Evolutionary conservation across 1,140 invertebrate species (phyloP).

Genomic region (Parasteatoda tepidariorum): DNA sequence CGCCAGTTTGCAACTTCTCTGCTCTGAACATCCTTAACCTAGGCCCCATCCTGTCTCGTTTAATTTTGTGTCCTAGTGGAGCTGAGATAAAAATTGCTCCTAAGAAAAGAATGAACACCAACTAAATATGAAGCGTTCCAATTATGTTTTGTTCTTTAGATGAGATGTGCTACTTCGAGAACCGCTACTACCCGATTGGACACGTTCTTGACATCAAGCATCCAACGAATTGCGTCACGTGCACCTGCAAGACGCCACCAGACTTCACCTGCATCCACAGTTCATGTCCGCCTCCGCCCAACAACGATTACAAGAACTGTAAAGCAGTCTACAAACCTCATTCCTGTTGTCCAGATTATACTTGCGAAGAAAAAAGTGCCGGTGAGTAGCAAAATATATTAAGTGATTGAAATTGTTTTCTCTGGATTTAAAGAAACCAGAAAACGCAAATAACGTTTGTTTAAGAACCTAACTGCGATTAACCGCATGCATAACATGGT

Average conservation of each 20-base stretch:
- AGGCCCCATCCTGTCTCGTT: too few species aligned
- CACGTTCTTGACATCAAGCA: conserved; percentile 57
- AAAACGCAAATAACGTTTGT: too few species aligned
- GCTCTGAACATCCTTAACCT: too few species aligned
- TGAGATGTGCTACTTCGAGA: conserved; percentile 59
- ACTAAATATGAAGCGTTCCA: too few species aligned
- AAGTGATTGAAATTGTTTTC: neutral
- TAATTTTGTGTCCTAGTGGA: too few species aligned
- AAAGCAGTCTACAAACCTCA: conserved; percentile 49
- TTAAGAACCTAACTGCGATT: too few species aligned
- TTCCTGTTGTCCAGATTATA: conserved; percentile 58
- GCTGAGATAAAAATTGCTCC: too few species aligned
- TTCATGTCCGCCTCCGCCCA: conserved; percentile 56
- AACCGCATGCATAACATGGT: too few species aligned
- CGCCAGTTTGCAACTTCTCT: too few species aligned
- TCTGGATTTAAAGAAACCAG: neutral
- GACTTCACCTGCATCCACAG: conserved; percentile 63
- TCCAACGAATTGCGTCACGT: conserved; percentile 61
- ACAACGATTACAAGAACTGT: conserved; percentile 60
- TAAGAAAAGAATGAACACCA: too few species aligned
- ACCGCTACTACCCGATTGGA: conserved; percentile 48
- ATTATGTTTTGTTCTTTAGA: too few species aligned
- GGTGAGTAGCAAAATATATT: neutral
- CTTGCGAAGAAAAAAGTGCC: conserved; percentile 45
- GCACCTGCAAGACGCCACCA: conserved; percentile 62